phyloP scores from a whole-genome alignment of 1,140 invertebrate species.

The Telenomus remus region DNA sequence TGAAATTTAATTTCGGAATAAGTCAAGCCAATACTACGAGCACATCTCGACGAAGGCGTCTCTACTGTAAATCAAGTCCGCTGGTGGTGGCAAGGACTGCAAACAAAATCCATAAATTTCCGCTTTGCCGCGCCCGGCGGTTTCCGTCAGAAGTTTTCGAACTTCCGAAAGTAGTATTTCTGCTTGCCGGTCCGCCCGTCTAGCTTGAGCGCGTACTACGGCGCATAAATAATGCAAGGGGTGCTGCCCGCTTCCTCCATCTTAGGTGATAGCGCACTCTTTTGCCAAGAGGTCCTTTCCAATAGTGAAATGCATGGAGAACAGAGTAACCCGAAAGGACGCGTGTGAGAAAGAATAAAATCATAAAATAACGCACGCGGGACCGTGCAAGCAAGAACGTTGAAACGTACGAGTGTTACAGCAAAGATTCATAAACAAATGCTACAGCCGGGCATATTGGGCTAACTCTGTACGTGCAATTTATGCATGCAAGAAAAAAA shows the following conservation, averaged over 20 bases:
- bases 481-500: too few relatives aligned
- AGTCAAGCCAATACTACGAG: conserved; percentile 53
- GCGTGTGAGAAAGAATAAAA: too few relatives aligned
- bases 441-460: too few relatives aligned
- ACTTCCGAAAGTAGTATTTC: conserved; percentile 73
- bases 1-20: conserved; percentile 53
- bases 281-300: conserved; percentile 47
- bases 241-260: conserved; percentile 34
- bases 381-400: too few relatives aligned
- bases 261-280: conserved; percentile 45
- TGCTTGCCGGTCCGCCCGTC: conserved; percentile 59
- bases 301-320: conserved; percentile 38
- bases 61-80: conserved; percentile 67
- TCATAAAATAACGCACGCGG: too few relatives aligned
- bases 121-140: conserved; percentile 69
- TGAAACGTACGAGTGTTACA: too few relatives aligned
- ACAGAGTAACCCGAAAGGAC: too few relatives aligned
- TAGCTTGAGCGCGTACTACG: conserved; percentile 50
- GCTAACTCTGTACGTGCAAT: too few relatives aligned
- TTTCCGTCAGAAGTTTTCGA: conserved; percentile 73
- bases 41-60: conserved; percentile 58
- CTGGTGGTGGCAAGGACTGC: conserved; percentile 64
- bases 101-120: conserved; percentile 76
- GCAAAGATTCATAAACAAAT: too few relatives aligned
- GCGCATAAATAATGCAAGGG: conserved; percentile 68